These are phyloP conservation scores for Tenebrosternarchus preto DNA, from an alignment of 2,113 vertebrate species.

Conservation along the genomic window DNA sequence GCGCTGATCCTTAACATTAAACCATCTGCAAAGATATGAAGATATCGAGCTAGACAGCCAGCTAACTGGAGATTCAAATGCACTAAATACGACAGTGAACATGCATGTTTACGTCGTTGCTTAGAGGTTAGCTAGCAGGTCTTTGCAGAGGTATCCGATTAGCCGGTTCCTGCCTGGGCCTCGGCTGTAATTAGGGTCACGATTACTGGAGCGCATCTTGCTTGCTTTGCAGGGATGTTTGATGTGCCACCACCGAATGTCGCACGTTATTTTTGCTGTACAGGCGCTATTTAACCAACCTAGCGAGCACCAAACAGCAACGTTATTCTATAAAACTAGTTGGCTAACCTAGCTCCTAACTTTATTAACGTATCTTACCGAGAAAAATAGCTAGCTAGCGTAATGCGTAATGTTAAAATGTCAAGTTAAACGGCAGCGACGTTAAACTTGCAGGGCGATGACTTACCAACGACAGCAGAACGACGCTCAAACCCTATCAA, in stretches of 20 bases:
- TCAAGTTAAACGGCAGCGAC: not conserved
- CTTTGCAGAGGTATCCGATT: not conserved
- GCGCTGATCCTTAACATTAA: not conserved
- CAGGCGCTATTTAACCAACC: not conserved
- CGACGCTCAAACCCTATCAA: too few relatives aligned
- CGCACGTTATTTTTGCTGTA: not conserved
- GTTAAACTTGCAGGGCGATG: not conserved
- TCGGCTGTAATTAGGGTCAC: not conserved
- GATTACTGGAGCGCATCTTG: not conserved
- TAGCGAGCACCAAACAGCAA: not conserved
- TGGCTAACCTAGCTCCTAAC: not conserved
- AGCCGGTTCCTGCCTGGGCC: not conserved
- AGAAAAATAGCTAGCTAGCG: not conserved
- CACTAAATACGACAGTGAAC: not conserved
- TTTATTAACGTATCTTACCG: not conserved
- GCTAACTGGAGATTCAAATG: not conserved
- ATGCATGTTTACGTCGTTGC: not conserved
- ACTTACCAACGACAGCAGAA: too few relatives aligned
- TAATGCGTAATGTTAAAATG: too few relatives aligned
- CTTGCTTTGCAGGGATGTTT: not conserved
- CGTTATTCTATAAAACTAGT: not conserved
- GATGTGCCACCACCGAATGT: not conserved
- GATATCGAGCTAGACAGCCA: not conserved
- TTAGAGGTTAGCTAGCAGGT: not conserved
- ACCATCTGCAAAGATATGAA: not conserved